Evolutionary conservation across 2,888 invertebrate genomes (phyloP).

Genomic region (Diogma glabrata): DNA sequence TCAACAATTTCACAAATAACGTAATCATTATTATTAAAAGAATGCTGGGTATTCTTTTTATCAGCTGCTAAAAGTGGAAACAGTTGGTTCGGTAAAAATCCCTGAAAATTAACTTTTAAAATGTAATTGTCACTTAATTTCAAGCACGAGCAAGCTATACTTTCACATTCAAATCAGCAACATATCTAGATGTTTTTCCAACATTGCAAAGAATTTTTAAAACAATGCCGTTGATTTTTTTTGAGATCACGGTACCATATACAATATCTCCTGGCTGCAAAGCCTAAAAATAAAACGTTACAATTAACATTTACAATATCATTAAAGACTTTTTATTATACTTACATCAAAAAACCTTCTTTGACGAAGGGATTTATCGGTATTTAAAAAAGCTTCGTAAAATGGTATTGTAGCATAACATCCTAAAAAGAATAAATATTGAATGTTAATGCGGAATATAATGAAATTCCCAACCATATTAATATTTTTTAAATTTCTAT

Average conservation of each 20-base stretch:
- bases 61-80: conserved; percentile 61
- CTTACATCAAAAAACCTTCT: conserved; percentile 74
- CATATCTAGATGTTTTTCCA: conserved; percentile 63
- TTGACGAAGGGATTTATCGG: conserved; percentile 64
- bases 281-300: conserved; percentile 37
- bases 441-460: too few relatives aligned
- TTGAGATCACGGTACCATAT: conserved; percentile 65
- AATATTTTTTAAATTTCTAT: too few relatives aligned
- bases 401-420: conserved; percentile 75
- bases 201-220: conserved; percentile 77
- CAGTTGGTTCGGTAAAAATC: conserved; percentile 55
- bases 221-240: conserved; percentile 59
- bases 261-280: conserved; percentile 68
- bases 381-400: conserved; percentile 65
- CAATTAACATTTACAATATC: neutral
- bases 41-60: conserved; percentile 65
- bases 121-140: neutral
- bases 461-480: too few relatives aligned
- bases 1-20: conserved; percentile 82
- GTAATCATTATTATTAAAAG: conserved; percentile 70
- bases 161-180: conserved; percentile 79
- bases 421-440: conserved; percentile 38
- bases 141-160: conserved; percentile 38
- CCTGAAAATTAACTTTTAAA: conserved; percentile 32
- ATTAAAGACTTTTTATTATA: conserved; percentile 10